Evolutionary conservation across 2,888 invertebrate species (phyloP), one percentile per base, ranked within the genome.

Genomic region (Uropetala carovei): DNA sequence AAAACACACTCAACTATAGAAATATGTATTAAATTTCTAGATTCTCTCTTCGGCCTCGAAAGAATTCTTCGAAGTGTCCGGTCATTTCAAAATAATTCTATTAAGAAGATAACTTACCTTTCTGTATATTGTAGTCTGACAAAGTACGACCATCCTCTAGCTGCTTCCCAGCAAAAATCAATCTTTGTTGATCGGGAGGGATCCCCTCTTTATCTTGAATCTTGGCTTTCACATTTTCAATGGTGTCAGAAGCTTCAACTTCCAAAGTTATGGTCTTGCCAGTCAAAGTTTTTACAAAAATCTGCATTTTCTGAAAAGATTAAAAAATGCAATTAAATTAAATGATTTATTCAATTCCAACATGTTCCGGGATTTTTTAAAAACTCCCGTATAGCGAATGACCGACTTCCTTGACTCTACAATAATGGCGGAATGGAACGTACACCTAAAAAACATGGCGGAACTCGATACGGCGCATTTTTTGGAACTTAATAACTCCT

Each of bases 41-140:
- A n/a, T n/a, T n/a, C n/a, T n/a, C n/a, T n/a, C n/a, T n/a, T n/a
- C n/a, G n/a, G n/a, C n/a, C n/a, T n/a, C n/a, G n/a, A n/a, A n/a
- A n/a, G n/a, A n/a, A n/a, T n/a, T n/a, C n/a, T n/a, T n/a, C n/a
- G n/a, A n/a, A n/a, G n/a, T n/a, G n/a, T n/a, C n/a, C n/a, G n/a
- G n/a, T n/a, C n/a, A n/a, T n/a, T n/a, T n/a, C n/a, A n/a, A n/a
- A n/a, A n/a, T n/a, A n/a, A n/a, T n/a, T n/a, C n/a, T n/a, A n/a
- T n/a, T n/a, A n/a, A n/a, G n/a, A n/a, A n/a, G n/a, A 5, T 27
- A 13, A 86, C 11, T 0, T 60, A 86, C 86, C 95, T 94, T 96
- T 96, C 94, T 96, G 96, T 93, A 96, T 96, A 93, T 96, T 96
- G 94, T 96, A 96, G 94, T 96, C 96, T 8, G 95, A 95, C 60